A percentile compares a stretch with the other conserved stretches of the same genome.
These are phyloP conservation scores for Passerculus sandwichensis DNA, from an alignment of 2,797 vertebrate species.

Conservation along the genomic window DNA sequence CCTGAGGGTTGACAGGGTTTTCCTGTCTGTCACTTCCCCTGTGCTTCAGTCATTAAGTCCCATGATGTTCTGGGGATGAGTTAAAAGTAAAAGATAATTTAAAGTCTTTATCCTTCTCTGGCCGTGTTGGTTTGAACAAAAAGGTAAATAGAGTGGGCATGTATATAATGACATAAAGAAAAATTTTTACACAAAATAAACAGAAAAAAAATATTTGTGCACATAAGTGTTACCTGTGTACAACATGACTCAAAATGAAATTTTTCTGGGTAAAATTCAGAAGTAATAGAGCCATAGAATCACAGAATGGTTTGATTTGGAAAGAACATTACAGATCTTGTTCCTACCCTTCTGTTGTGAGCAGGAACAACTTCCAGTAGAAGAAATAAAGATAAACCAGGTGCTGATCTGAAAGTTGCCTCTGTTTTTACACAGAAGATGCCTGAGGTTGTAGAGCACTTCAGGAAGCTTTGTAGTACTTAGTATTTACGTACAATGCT, in stretches of 20 bases:
- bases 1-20: conserved; percentile 1
- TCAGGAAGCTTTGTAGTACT: background rate
- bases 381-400: background rate
- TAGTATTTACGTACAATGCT: background rate
- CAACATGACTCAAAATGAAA: rapidly evolving
- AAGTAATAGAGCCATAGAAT: rapidly evolving
- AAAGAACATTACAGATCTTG: background rate
- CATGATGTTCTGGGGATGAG: background rate
- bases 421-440: background rate
- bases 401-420: background rate
- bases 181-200: background rate
- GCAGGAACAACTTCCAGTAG: background rate
- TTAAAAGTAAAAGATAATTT: background rate
- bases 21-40: conserved; percentile 9
- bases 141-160: background rate
- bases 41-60: background rate
- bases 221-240: background rate
- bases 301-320: background rate
- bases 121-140: background rate
- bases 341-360: background rate
- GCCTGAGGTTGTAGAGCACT: background rate
- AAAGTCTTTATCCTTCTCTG: background rate
- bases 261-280: background rate
- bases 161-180: background rate
- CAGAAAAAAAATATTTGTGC: background rate